Base-by-base conservation (phyloP, 2,113 vertebrate species). In the Larimichthys polyactis region DNA sequence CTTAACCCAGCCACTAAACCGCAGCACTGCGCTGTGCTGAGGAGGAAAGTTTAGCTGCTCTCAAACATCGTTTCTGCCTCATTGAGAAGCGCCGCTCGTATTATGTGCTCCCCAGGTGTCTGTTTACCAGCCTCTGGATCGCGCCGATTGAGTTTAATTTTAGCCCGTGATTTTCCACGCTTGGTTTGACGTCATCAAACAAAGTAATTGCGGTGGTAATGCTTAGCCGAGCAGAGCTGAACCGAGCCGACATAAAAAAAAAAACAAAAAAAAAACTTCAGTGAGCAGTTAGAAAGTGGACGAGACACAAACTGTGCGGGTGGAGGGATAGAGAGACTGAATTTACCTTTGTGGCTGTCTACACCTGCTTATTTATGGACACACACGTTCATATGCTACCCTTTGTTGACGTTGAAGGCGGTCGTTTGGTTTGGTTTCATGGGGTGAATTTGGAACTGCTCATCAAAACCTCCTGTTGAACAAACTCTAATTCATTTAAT, bases 161-260 rank as follows among this genome's bases (percentile, higher is more conserved):
- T 83, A 90, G 87, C 58, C 22, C 36, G 52, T 3, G 52, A 85
- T 84, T 90, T 75, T 43, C 81, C 69, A 83, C 66, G 71, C 90
- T 86, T 22, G 79, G 75, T 79, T 87, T 82, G 81, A 90, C 83
- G 89, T 93, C 88, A 93, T 87, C 73, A 87, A 75, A 86, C 65
- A 64, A 68, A 79, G 67, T 80, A 59, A 87, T 86, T 73, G 78
- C 55, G 17, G 59, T 44, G 71, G 55, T 11, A 12, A 63, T 1
- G 65, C 78, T 72, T 4, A 60, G 46, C 36, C 4, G 71, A 79
- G 83, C 58, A 19, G 77, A 77, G 46, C 64, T 43, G 55, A 67
- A 57, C 70, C 6, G 43, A 62, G 55, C 11, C 32, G 52, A 71
- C 22, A 57, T 52, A 52, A 20, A 57, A 52, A 36, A 52, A 16